Evolutionary conservation across 2,113 vertebrate genomes (phyloP), one percentile per base, ranked within the genome.

Genomic region (Excalfactoria chinensis): DNA sequence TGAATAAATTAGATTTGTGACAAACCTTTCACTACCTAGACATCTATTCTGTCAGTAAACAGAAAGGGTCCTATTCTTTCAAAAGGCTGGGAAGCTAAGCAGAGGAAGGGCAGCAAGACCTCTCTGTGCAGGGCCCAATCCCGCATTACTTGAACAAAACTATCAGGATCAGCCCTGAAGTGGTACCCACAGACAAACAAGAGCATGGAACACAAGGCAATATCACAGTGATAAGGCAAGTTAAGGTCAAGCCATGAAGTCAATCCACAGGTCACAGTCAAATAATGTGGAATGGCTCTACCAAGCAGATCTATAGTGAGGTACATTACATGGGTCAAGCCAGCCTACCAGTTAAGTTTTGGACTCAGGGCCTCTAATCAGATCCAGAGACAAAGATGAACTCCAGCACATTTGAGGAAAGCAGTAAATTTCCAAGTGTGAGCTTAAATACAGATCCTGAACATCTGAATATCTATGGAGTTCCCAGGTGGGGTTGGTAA

Each of bases 361-460:
- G 49, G 18, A 13, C 1, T 4, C 13, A 56, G 4, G 3, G 7
- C 1, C 11, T 23, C 19, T 23, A 23, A 5, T 46, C 18, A 46
- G 48, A 49, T 8, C 51, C 51, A 53, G 23, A n/a, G 21, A 7
- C 8, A 70, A 6, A 41, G 3, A 5, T 18, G 2, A 70, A 1
- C 3, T 25, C 28, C 25, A 46, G 3, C 3, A 51, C 1, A 62
- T 2, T 0, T 62, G 1, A 21, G 0, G 1, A 0, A 49, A 6
- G 0, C 0, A 19, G 3, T 0, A 59, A 0, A 4, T 1, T 0
- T 2, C 2, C 1, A 64, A 9, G 7, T 3, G 9, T 30, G 28
- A 68, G 23, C 20, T 69, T 49, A 71, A 71, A 48, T 7, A 69
- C 13, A 46, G 7, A 22, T 66, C 26, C 17, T 49, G 30, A 11